Evolutionary conservation across 2,888 invertebrate genomes (phyloP), one percentile per base, ranked within the genome.

Genomic region (Pseudolycoriella hygida): DNA sequence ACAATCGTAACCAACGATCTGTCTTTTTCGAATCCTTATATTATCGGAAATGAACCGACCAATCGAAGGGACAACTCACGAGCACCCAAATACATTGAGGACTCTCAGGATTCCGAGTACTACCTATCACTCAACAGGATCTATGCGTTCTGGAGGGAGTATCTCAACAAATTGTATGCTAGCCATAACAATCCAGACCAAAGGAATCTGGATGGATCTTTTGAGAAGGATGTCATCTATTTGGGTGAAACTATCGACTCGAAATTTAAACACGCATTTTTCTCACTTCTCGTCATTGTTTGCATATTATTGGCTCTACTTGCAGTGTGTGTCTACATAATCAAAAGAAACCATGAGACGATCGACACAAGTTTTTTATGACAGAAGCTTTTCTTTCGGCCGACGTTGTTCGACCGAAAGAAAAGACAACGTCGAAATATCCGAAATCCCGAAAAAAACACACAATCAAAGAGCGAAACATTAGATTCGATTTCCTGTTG

Each of bases 181-280:
- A 25, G 25, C 25, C 25, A 25, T 8, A 25, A 25, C 8, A 25
- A 25, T 25, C 25, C 25, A 25, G 25, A 4, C 4, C 25, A 4
- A 4, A 25, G 25, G 8, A 8, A 25, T 8, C 25, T 25, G 25
- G 25, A 25, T 58, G 45, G 51, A 59, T 1, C 50, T 64, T 25
- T 25, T 8, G 25, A 25, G 25, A 25, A 8, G 8, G 25, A 25
- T 25, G 25, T 8, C 8, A 25, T 25, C 8, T 25, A 25, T 8
- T 25, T 32, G 15, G 41, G 19, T 14, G 40, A 44, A 40, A 31
- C 30, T 2, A 46, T 12, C 20, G 43, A 37, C n/a, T 19, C 47
- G 34, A 61, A 64, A 17, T 66, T 62, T 48, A 61, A 61, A 3
- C 62, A 64, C 44, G 66, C 64, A 0, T 66, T 66, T 47, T 66